Evolutionary conservation across 2,888 invertebrate genomes (phyloP), one percentile per base, ranked within the genome.

Genomic region (Stenoptilia bipunctidactyla): DNA sequence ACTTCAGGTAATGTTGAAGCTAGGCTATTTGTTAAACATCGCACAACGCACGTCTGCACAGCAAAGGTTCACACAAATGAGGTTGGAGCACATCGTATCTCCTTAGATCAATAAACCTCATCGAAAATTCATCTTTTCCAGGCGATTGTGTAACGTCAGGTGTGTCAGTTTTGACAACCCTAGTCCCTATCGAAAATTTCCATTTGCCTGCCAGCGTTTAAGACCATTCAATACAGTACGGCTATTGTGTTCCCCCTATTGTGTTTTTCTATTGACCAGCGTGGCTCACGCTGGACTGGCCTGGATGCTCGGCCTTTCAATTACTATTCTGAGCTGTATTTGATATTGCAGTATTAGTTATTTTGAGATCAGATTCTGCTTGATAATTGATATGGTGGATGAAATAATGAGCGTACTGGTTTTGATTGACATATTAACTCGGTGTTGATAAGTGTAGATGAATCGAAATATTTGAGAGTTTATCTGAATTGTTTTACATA

Each of bases 251-350:
- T 42, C 49, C 45, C 20, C 40, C 71, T 53, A 80, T 80, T 80
- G 79, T 80, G 64, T 75, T 77, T 76, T 76, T 73, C 69, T 66
- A 76, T 76, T 69, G 80, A 66, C 66, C 68, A 55, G 53, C 53
- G 52, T 57, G 61, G 64, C 63, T 70, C 73, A 68, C 72, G 65
- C 65, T 56, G 61, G 47, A 61, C 61, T 56, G 56, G 59, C 54
- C 48, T 55, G 52, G 44, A 49, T 52, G 55, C 60, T 60, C 64
- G 60, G 61, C 69, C 62, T 68, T 75, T 58, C 73, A 73, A 76
- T 77, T 77, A 72, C 67, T 56, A 53, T 48, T 56, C 55, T 61
- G 66, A 65, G 61, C 60, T 64, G 69, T 67, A 61, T 66, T 61
- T 62, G 57, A 51, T 58, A 64, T 61, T 45, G 55, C 51, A 45